These are phyloP conservation scores for Hippocampus abdominalis DNA, from an alignment of 2,113 vertebrate genomes.

Conservation along the genomic window DNA sequence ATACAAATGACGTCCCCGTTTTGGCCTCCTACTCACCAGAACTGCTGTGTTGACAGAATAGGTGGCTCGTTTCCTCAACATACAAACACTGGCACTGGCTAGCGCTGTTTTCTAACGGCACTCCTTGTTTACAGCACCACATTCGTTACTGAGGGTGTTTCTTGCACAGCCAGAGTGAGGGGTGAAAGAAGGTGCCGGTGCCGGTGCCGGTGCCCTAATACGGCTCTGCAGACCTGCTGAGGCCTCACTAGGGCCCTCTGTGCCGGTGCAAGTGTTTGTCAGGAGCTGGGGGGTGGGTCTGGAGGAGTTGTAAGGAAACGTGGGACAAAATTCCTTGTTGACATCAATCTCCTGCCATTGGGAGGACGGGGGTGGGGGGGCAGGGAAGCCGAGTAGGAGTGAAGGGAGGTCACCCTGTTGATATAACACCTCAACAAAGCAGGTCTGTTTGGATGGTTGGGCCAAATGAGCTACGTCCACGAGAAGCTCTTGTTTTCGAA, in stretches of 20 bases:
- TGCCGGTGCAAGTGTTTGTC: slow-evolving; percentile 68
- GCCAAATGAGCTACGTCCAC: slow-evolving; percentile 62
- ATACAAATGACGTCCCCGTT: slow-evolving; percentile 43
- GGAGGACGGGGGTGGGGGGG: too few relatives aligned
- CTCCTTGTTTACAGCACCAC: slow-evolving; percentile 61
- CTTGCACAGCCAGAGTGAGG: slow-evolving; percentile 44
- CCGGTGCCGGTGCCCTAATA: slow-evolving; percentile 17
- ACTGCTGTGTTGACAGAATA: slow-evolving; percentile 55
- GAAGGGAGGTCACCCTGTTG: slow-evolving; percentile 70
- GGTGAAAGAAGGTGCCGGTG: slow-evolving; percentile 38
- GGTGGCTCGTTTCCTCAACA: slow-evolving; percentile 52
- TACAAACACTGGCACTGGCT: slow-evolving; percentile 38
- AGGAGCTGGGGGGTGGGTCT: slow-evolving; percentile 53
- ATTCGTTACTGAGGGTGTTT: slow-evolving; percentile 59
- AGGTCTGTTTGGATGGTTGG: slow-evolving; percentile 69
- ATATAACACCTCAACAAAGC: slow-evolving; percentile 79
- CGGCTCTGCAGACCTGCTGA: slow-evolving; percentile 54
- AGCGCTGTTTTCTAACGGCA: slow-evolving; percentile 47
- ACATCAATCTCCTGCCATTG: slow-evolving; percentile 76
- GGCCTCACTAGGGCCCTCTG: slow-evolving; percentile 64
- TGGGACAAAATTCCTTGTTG: slow-evolving; percentile 73
- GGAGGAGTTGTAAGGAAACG: slow-evolving; percentile 62
- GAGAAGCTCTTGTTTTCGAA: slow-evolving; percentile 59
- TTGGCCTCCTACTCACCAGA: slow-evolving; percentile 47
- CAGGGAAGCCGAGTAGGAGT: slow-evolving; percentile 62